phyloP scores from a whole-genome alignment of 1,140 invertebrate species.

The Bombus superbus region DNA sequence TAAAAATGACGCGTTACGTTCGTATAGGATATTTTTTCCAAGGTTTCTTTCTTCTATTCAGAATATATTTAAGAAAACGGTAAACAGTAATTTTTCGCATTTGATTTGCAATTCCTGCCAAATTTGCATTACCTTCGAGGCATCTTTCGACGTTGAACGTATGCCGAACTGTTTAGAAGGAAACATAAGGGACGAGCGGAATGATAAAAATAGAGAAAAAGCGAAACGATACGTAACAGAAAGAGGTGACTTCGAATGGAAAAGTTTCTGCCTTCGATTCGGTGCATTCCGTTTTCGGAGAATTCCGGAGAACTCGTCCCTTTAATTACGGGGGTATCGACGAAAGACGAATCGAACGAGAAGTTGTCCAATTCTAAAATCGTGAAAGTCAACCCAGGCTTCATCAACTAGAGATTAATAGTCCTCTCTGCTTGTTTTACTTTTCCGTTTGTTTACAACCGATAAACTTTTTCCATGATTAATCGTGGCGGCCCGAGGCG shows the following conservation, averaged over 20 bases:
- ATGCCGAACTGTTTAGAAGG: background rate
- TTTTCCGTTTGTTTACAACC: constrained; percentile 42
- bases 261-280: constrained; percentile 58
- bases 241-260: background rate
- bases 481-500: constrained; percentile 34
- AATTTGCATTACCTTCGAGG: too few relatives aligned
- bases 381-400: constrained; percentile 46
- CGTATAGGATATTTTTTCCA: background rate
- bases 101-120: too few relatives aligned
- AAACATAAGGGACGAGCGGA: too few relatives aligned
- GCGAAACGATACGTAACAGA: too few relatives aligned
- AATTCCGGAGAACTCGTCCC: constrained; percentile 40
- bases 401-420: constrained; percentile 70
- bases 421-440: constrained; percentile 59
- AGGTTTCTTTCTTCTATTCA: background rate
- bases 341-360: constrained; percentile 20
- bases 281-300: constrained; percentile 55
- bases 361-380: constrained; percentile 56
- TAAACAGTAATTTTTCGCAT: too few relatives aligned
- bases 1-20: background rate
- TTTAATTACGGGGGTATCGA: constrained; percentile 52
- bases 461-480: constrained; percentile 68
- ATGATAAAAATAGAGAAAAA: background rate
- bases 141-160: too few relatives aligned
- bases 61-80: background rate